Conservation (phyloP, 2,113 vertebrate species). For the Nothocercus julius region DNA sequence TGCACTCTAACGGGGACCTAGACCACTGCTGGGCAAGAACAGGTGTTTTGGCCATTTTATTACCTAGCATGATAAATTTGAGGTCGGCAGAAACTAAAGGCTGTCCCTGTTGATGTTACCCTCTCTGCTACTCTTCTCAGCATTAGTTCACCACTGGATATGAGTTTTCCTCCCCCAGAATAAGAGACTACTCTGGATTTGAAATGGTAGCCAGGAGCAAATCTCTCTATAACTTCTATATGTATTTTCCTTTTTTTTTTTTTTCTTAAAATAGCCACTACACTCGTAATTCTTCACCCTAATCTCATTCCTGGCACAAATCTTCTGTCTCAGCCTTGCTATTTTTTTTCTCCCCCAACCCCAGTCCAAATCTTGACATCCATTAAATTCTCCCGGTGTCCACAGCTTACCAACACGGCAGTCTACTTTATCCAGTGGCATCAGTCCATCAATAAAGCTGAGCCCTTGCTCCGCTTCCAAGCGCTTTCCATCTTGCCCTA, state of each 20-base stretch:
- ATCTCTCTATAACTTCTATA: not conserved
- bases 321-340: slow-evolving; percentile 53
- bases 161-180: not conserved
- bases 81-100: not conserved
- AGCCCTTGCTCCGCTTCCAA: slow-evolving; percentile 33
- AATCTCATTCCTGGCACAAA: slow-evolving; percentile 48
- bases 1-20: not conserved
- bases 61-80: not conserved
- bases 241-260: not conserved
- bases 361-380: slow-evolving; percentile 53
- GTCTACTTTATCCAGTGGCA: slow-evolving; percentile 19
- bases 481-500: slow-evolving; percentile 29
- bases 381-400: slow-evolving; percentile 70
- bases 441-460: slow-evolving; percentile 73
- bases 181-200: fast-evolving
- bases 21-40: not conserved
- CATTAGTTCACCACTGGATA: not conserved
- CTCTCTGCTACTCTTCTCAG: not conserved
- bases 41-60: not conserved
- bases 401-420: slow-evolving; percentile 69
- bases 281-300: slow-evolving; percentile 27
- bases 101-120: not conserved
- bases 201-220: not conserved
- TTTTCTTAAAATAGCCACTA: not conserved
- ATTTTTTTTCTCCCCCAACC: not conserved